Conservation (phyloP, 2,888 invertebrate genomes). For the Osmoderma eremita region DNA sequence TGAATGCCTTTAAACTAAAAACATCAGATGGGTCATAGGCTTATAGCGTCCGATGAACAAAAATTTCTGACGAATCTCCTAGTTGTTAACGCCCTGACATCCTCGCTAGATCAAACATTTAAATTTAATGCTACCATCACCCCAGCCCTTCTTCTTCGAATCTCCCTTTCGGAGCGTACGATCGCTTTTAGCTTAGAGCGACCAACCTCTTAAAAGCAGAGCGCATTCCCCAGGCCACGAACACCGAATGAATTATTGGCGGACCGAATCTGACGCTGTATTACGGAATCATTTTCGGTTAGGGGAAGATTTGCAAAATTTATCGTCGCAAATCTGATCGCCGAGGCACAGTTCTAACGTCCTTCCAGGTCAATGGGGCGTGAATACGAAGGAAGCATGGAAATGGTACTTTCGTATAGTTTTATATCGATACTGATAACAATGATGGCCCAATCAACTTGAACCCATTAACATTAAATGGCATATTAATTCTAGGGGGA, state of each 20-base stretch:
- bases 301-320: slow-evolving; percentile 32
- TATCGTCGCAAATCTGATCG: slow-evolving; percentile 32
- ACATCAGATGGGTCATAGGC: no score
- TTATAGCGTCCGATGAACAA: slow-evolving; percentile 4
- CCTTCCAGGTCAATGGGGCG: slow-evolving; percentile 30
- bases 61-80: slow-evolving; percentile 22
- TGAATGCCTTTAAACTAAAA: no score
- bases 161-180: slow-evolving; percentile 3
- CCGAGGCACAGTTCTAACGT: slow-evolving; percentile 21
- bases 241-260: slow-evolving; percentile 34
- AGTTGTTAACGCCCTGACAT: slow-evolving; percentile 2
- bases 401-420: slow-evolving; percentile 26
- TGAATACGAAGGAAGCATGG: slow-evolving; percentile 19
- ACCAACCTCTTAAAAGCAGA: slow-evolving; percentile 20
- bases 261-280: slow-evolving; percentile 31
- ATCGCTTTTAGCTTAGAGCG: slow-evolving; percentile 18
- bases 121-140: slow-evolving; percentile 21
- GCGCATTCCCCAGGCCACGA: slow-evolving; percentile 20
- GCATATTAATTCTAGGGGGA: no score
- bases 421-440: slow-evolving; percentile 16
- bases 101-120: slow-evolving; percentile 15
- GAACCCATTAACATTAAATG: not conserved
- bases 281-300: slow-evolving; percentile 26
- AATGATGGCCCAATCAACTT: slow-evolving; percentile 16
- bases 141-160: not conserved